Base-by-base conservation (phyloP, 2,113 vertebrate genomes). In the Thinocorus orbignyianus region DNA sequence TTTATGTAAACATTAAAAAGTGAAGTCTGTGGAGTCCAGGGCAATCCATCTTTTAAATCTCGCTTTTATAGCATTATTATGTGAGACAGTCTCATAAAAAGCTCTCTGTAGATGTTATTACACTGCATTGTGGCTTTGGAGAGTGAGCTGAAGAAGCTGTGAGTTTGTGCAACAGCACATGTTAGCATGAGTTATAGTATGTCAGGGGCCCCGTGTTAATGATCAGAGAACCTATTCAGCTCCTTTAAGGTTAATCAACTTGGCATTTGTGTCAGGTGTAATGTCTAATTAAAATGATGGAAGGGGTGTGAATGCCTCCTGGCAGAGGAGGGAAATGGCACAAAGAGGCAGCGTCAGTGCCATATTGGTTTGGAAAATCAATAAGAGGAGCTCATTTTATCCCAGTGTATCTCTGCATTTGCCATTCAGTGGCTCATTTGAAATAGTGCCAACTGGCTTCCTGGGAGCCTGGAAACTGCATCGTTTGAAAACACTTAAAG, bases 171-270 rank as follows among this genome's bases (percentile, higher is more conserved):
- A 96, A 95, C 86, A 95, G 97, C 94, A 97, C 98, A 96, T 94
- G 97, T 97, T 98, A 98, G 92, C 91, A 79, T 98, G 97, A 98
- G 91, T 98, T 98, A 98, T 98, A 95, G 96, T 60, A 96, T 98
- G 97, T 98, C 97, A 97, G 97, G 97, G 97, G 97, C 97, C 97
- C 95, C 4, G 23, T 97, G 97, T 96, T 98, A 98, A 98, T 86
- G 91, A 98, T 97, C 94, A 92, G 92, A 92, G 95, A 98, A 95
- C 96, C 93, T 96, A 98, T 98, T 97, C 97, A 92, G 97, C 96
- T 98, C 97, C 98, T 98, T 98, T 98, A 98, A 98, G 98, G 98
- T 98, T 98, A 98, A 98, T 98, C 98, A 98, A 98, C 97, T 98
- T 95, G 70, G 97, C 98, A 97, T 98, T 98, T 98, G 98, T 98